Evolutionary conservation across 1,140 invertebrate species (phyloP).

Genomic region (Orchestia grillus): DNA sequence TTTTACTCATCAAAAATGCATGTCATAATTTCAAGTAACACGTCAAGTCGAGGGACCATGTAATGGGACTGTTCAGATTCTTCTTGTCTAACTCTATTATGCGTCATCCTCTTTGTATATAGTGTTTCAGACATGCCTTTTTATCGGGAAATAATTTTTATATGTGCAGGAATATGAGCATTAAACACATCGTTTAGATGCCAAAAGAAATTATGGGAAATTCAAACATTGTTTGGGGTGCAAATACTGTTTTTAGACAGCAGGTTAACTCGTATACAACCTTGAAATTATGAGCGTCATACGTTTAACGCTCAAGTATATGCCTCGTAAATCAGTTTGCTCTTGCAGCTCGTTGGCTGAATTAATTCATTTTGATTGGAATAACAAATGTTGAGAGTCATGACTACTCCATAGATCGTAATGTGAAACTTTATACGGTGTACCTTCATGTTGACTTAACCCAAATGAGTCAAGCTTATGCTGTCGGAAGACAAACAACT

Average conservation of each 20-base stretch:
- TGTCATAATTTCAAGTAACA: neutral
- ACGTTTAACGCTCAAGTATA: neutral
- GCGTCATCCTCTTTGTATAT: neutral
- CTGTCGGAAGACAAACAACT: neutral
- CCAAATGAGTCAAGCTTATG: neutral
- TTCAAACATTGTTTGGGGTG: neutral
- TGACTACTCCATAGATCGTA: neutral
- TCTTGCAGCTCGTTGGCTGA: neutral
- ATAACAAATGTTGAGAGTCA: neutral
- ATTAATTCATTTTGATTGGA: neutral
- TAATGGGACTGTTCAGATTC: neutral
- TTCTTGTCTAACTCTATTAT: neutral
- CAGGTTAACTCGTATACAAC: neutral
- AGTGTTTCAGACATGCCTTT: neutral
- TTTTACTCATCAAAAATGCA: neutral
- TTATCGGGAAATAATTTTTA: neutral
- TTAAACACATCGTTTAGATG: neutral
- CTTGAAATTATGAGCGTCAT: neutral
- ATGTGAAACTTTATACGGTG: neutral
- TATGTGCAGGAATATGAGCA: neutral
- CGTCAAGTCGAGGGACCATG: neutral
- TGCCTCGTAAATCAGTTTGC: neutral
- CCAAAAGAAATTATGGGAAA: neutral
- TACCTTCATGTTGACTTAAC: neutral
- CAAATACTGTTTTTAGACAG: neutral